These are phyloP conservation scores for Brachylomia viminalis DNA, from an alignment of 2,888 invertebrate species.

Conservation along the genomic window DNA sequence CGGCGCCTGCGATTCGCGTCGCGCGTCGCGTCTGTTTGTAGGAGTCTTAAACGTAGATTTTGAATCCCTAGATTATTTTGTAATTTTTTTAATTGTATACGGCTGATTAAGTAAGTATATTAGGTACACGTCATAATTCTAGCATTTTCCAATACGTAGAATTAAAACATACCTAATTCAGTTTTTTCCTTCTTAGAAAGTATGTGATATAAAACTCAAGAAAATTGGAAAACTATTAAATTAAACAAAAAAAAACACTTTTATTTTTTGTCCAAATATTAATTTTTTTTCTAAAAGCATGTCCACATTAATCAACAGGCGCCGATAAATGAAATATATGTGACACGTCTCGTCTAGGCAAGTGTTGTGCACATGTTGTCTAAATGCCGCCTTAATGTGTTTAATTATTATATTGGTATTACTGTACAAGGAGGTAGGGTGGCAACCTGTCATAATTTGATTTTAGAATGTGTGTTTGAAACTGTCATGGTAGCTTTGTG, in stretches of 20 bases:
- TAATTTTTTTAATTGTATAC: background rate
- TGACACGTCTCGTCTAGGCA: conserved; percentile 69
- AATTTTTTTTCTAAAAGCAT: conserved; percentile 2
- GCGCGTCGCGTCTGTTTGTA: no score
- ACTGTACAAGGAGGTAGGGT: conserved; percentile 25
- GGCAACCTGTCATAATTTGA: conserved; percentile 48
- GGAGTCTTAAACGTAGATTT: no score
- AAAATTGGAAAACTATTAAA: background rate
- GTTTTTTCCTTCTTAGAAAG: background rate
- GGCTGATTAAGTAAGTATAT: no score
- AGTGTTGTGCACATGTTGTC: conserved; percentile 74
- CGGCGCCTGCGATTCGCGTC: no score
- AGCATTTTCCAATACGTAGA: background rate
- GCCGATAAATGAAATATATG: conserved; percentile 73
- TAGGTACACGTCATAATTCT: background rate
- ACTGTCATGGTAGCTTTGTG: background rate
- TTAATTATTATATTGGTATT: conserved; percentile 62
- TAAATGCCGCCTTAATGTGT: conserved; percentile 55
- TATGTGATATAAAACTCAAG: background rate
- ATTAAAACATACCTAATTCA: background rate
- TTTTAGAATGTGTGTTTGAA: conserved; percentile 27
- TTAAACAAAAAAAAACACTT: background rate
- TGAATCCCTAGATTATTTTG: background rate
- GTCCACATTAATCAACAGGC: conserved; percentile 39
- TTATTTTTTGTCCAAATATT: background rate